These are phyloP conservation scores for Agrypnia vestita DNA, from an alignment of 1,140 invertebrate species.

Conservation along the genomic window DNA sequence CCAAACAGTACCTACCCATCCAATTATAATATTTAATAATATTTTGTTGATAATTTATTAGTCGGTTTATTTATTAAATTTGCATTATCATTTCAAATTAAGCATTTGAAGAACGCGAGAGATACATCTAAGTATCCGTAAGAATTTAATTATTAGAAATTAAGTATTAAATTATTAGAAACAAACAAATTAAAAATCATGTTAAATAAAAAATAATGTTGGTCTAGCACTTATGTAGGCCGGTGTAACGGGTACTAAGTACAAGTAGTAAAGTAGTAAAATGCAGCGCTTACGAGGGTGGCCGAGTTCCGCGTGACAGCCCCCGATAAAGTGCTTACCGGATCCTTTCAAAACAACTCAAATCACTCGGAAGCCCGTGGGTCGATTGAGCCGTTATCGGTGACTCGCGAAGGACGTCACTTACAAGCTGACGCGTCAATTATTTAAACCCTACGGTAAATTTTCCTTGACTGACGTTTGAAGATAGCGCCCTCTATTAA, in stretches of 20 bases:
- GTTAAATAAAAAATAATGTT: too few relatives aligned
- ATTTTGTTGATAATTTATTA: too few relatives aligned
- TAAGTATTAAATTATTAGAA: too few relatives aligned
- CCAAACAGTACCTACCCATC: too few relatives aligned
- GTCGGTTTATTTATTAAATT: too few relatives aligned
- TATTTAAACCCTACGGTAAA: constrained; percentile 44
- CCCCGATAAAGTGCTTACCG: constrained; percentile 34
- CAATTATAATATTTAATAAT: too few relatives aligned
- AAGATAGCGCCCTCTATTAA: constrained; percentile 21
- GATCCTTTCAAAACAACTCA: constrained; percentile 41
- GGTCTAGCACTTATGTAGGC: not conserved
- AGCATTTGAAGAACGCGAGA: too few relatives aligned
- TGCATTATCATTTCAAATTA: too few relatives aligned
- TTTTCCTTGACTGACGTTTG: constrained; percentile 16
- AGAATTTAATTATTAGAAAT: too few relatives aligned
- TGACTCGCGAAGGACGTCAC: constrained; percentile 40
- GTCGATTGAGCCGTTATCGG: constrained; percentile 42
- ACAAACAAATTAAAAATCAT: too few relatives aligned
- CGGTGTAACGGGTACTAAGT: not conserved
- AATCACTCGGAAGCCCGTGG: constrained; percentile 29
- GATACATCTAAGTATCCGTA: too few relatives aligned
- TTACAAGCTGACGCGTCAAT: constrained; percentile 38
- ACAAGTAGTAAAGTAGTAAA: not conserved
- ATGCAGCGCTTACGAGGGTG: not conserved
- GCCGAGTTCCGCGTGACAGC: constrained; percentile 3